Percentiles rank a stretch among this genome's conserved stretches.
Evolutionary conservation across 2,113 vertebrate genomes (phyloP).

Genomic region (Machaerirhynchus nigripectus): DNA sequence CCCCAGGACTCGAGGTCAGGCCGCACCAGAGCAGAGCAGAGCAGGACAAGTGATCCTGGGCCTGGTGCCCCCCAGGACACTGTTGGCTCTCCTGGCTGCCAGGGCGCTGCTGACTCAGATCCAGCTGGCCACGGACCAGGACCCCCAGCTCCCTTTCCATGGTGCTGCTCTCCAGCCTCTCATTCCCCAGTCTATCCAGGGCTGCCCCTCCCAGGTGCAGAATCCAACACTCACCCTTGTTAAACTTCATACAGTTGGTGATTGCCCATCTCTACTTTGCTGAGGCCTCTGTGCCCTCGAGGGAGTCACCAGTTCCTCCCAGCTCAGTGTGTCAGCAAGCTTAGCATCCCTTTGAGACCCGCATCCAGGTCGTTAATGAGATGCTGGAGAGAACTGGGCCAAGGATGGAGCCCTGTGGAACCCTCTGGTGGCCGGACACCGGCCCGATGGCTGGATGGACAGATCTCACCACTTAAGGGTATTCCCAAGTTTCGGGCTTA

Average conservation of each 20-base stretch:
- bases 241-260: not conserved
- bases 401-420: not conserved
- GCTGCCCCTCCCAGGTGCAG: not conserved
- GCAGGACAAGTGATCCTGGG: not conserved
- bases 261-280: not conserved
- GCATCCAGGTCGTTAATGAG: not conserved
- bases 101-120: not conserved
- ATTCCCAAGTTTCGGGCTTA: not conserved
- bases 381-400: not conserved
- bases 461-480: constrained; percentile 28
- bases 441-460: not conserved
- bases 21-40: not conserved
- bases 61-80: not conserved
- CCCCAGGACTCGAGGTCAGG: not conserved
- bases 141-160: not conserved
- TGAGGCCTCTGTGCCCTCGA: not conserved
- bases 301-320: not conserved
- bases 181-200: not conserved
- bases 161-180: not conserved
- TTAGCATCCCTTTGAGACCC: not conserved
- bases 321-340: not conserved
- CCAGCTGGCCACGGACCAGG: not conserved
- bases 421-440: not conserved
- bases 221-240: too few species aligned
- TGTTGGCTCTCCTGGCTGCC: not conserved